phyloP scores from a whole-genome alignment of 2,113 vertebrate species.

The Eurypyga helias region DNA sequence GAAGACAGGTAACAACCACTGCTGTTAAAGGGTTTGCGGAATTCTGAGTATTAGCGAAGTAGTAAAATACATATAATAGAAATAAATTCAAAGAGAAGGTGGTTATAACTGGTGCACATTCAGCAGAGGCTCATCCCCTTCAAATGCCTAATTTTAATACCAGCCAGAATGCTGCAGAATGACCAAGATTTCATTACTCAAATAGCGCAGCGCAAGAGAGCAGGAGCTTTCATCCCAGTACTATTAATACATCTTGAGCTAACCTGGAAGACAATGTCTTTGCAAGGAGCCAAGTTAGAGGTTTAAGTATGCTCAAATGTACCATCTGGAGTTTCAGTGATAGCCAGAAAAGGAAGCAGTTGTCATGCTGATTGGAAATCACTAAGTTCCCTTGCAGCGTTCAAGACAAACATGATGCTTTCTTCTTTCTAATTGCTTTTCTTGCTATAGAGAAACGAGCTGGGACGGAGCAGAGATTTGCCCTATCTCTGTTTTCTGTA shows the following conservation, averaged over 20 bases:
- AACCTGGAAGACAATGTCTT: not conserved
- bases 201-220: not conserved
- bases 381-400: not conserved
- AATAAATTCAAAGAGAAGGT: not conserved
- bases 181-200: not conserved
- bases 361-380: constrained; percentile 22
- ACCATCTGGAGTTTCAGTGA: constrained; percentile 61
- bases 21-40: not conserved
- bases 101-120: not conserved
- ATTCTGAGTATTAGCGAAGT: not conserved
- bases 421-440: not conserved
- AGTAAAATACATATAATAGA: not conserved
- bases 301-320: not conserved
- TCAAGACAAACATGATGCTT: not conserved
- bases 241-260: not conserved
- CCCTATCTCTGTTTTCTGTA: not conserved
- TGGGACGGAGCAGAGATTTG: not conserved
- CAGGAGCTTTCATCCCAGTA: not conserved
- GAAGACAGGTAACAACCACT: not conserved
- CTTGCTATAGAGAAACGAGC: not conserved
- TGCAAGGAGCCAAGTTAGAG: not conserved
- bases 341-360: constrained; percentile 60
- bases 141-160: not conserved
- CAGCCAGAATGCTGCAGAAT: not conserved
- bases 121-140: not conserved